Base-by-base conservation (phyloP, 2,888 invertebrate species). In the Micropterix aruncella region DNA sequence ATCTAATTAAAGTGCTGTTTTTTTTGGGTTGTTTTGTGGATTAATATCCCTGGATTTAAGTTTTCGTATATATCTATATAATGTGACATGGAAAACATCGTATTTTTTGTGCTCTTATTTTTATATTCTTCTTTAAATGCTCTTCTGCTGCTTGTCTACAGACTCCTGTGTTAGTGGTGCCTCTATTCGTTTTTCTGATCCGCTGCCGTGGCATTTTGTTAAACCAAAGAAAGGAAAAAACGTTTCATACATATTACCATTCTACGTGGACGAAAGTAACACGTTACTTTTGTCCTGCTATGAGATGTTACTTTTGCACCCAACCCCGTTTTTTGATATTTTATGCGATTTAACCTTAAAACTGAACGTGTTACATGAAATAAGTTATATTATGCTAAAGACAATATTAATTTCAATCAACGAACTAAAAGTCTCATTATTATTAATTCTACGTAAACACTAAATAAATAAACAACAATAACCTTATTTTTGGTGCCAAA, bases 61-160 rank as follows among this genome's bases (percentile, higher is more conserved):
- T n/a, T n/a, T n/a, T n/a, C n/a, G n/a, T n/a, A n/a, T n/a, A n/a
- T n/a, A n/a, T n/a, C n/a, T n/a, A 16, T 45, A 40, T 40, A 46
- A 46, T 45, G 44, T 46, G 2, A 46, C 46, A 41, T 46, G 46
- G 41, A 39, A 46, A 44, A 45, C 46, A 45, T 46, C 44, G 15
- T 45, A 46, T 45, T 40, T 44, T 27, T 36, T 46, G 37, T 1
- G 40, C 40, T 45, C 44, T 46, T n/a, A 45, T 45, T 46, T 16
- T 40, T 15, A 3, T 38, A 41, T 15, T 14, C n/a, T 38, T 43
- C 15, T 38, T 45, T 27, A n/a, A n/a, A n/a, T 27, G 36, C 36
- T 27, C 36, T 27, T 27, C 36, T 9, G 36, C 12, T n/a, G 36
- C 36, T 27, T 27, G 7, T 27, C 36, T 7, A n/a, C 12, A 27